Base-by-base conservation (phyloP, 2,113 vertebrate genomes). In the Pontoporia blainvillei region DNA sequence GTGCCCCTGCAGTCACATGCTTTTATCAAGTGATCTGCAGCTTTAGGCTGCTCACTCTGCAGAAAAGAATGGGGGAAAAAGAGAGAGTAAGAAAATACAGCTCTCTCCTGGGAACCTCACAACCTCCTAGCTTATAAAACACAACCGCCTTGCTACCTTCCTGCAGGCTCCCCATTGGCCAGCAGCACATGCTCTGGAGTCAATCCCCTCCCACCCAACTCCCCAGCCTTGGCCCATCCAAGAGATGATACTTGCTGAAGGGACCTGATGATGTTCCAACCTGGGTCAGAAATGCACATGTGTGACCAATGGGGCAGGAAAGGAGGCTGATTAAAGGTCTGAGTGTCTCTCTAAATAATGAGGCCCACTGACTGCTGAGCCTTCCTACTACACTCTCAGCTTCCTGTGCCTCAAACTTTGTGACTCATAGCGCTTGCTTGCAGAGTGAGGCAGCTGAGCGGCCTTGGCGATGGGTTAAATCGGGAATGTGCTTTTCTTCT, bases 1-100 rank as follows among this genome's bases (percentile, higher is more conserved):
- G 95, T 96, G 69, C 67, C 84, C 89, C 97, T 97, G 98, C 97
- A 98, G 97, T 98, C 98, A 98, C 96, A 96, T 98, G 98, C 46
- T 93, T 88, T 69, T 76, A 72, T 96, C 97, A 96, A 97, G 86
- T 94, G 97, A 96, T 73, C 94, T 97, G 98, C 97, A 97, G 97
- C 54, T 86, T 84, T 61, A 76, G 95, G 91, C 97, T 97, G 96
- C 94, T 94, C 71, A 79, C 86, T 95, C 91, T 95, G 97, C 96
- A 97, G 96, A 94, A 88, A 71, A 95, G 90, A 83, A 85, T 6
- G 29, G 44, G 78, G 36, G 27, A 1, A 5, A 27, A 14, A 52
- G 29, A 81, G 29, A 81, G 31, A 73, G n/a, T 90, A 39, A 73
- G 89, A 90, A 90, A 71, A 94, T 10, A 44, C 0, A 54, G 57